phyloP scores from a whole-genome alignment of 1,140 invertebrate species.

The Calliopsis andreniformis region DNA sequence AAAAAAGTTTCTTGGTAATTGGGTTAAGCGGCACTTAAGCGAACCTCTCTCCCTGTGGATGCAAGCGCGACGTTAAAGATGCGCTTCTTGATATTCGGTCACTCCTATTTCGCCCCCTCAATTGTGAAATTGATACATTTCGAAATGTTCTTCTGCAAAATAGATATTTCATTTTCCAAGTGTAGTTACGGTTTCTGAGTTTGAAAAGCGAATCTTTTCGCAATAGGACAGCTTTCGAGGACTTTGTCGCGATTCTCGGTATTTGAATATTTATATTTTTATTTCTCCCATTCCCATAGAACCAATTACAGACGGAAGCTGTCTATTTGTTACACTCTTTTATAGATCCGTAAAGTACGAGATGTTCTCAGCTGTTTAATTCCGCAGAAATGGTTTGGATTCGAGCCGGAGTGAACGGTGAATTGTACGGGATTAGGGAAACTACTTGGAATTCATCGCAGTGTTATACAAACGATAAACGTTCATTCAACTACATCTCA shows the following conservation, averaged over 20 bases:
- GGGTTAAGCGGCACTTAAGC: conserved; percentile 11
- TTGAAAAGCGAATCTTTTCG: too few relatives aligned
- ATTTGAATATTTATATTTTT: too few relatives aligned
- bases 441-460: conserved; percentile 5
- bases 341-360: background rate
- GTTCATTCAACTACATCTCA: background rate
- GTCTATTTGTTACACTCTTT: conserved; percentile 4
- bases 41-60: background rate
- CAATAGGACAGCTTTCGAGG: background rate
- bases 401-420: background rate
- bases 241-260: conserved; percentile 27
- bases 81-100: background rate
- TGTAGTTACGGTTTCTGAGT: too few relatives aligned
- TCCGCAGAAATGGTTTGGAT: background rate
- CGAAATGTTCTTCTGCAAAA: too few relatives aligned
- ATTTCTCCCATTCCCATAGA: too few relatives aligned
- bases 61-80: background rate
- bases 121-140: background rate
- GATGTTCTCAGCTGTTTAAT: background rate
- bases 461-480: conserved; percentile 35
- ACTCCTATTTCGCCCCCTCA: background rate
- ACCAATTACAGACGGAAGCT: background rate
- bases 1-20: background rate
- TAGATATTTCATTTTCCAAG: too few relatives aligned
- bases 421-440: background rate